Conservation (phyloP, 1,140 invertebrate species). For the Drosophila varians region DNA sequence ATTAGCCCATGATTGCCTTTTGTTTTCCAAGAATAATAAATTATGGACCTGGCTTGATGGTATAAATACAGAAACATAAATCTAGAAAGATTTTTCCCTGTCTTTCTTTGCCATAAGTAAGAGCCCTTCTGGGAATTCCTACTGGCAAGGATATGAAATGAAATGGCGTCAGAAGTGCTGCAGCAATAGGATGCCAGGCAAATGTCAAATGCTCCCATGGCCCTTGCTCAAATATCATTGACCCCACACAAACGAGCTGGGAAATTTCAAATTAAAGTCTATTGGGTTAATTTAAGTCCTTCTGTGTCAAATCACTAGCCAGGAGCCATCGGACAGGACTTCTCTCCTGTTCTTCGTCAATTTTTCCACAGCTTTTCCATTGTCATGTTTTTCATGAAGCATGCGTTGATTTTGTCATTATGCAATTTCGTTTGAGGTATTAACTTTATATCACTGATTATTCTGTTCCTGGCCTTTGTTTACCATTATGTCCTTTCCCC, state of each 20-base stretch:
- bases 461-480: conserved; percentile 22
- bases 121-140: not conserved
- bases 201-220: conserved; percentile 26
- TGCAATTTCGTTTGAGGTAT: conserved; percentile 66
- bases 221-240: not conserved
- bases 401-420: conserved; percentile 60
- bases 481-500: conserved; percentile 16
- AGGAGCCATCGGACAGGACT: not conserved
- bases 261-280: conserved; percentile 14
- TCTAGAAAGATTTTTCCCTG: conserved; percentile 7
- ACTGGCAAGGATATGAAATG: not conserved
- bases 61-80: too few relatives aligned
- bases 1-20: too few relatives aligned
- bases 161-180: not conserved
- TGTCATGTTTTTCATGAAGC: conserved; percentile 59
- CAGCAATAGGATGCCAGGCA: conserved; percentile 16
- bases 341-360: not conserved
- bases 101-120: conserved; percentile 9
- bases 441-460: conserved; percentile 35
- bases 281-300: not conserved
- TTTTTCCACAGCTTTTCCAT: not conserved
- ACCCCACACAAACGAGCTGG: too few relatives aligned
- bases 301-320: not conserved
- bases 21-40: too few relatives aligned
- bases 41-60: too few relatives aligned